Conservation (phyloP, 2,113 vertebrate species). For the Saccopteryx leptura region DNA sequence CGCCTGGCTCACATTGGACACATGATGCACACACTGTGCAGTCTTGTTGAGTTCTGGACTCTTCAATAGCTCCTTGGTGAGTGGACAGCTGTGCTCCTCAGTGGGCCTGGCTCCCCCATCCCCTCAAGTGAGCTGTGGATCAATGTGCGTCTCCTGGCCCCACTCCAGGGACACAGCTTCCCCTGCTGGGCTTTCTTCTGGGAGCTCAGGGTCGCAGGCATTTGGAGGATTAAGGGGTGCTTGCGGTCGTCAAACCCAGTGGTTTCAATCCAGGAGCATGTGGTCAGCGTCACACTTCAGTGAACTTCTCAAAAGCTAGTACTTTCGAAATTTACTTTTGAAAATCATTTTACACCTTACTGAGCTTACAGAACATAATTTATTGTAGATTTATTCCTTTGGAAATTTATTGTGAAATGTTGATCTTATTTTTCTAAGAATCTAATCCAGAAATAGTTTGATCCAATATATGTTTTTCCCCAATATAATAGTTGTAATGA, state of each 20-base stretch:
- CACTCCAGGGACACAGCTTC: neutral
- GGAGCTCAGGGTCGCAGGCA: neutral
- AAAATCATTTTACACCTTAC: neutral
- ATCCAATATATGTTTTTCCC: neutral
- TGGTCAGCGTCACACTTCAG: neutral
- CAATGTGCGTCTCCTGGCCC: neutral
- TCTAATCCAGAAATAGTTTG: neutral
- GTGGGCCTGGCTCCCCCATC: neutral
- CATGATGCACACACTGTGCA: fast-evolving
- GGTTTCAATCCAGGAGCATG: neutral
- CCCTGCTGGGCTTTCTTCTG: neutral
- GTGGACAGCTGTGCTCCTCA: neutral
- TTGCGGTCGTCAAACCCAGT: neutral
- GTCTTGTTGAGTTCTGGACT: neutral
- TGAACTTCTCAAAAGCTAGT: neutral
- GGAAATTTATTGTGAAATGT: neutral
- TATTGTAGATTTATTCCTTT: neutral
- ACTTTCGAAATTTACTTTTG: neutral
- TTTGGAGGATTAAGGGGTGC: neutral
- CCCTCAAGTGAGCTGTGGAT: too few species aligned
- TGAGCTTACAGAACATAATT: neutral
- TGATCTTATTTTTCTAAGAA: neutral
- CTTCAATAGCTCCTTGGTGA: neutral
- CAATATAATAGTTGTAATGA: neutral
- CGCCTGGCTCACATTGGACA: neutral